These are phyloP conservation scores for Philaenus spumarius DNA, from an alignment of 1,140 invertebrate genomes.

Conservation along the genomic window DNA sequence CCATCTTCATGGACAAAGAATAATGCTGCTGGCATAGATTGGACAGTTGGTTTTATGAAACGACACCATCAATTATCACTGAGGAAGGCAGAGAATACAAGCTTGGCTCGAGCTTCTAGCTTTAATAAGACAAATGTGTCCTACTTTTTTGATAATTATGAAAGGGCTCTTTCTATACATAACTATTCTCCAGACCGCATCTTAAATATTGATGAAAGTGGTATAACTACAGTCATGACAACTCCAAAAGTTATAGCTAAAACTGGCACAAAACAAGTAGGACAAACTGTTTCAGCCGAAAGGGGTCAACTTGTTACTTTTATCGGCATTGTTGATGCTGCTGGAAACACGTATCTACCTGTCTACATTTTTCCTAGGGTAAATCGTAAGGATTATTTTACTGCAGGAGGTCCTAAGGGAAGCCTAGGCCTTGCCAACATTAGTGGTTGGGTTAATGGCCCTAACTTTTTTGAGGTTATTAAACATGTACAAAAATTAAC, in stretches of 20 bases:
- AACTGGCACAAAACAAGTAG: constrained; percentile 31
- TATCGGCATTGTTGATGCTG: constrained; percentile 25
- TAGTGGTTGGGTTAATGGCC: not conserved
- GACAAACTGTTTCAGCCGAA: constrained; percentile 28
- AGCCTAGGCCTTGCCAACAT: not conserved
- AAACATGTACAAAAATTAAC: not conserved
- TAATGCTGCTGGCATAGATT: constrained; percentile 1
- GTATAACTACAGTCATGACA: no score
- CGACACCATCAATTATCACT: not conserved
- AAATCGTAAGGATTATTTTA: not conserved
- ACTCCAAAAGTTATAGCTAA: constrained; percentile 34
- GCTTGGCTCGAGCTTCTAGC: constrained; percentile 11
- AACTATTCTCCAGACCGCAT: constrained; percentile 25
- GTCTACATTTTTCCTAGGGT: constrained; percentile 34
- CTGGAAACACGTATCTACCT: constrained; percentile 30
- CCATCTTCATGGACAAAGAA: not conserved
- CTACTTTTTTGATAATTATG: constrained; percentile 13
- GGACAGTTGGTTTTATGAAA: constrained; percentile 12
- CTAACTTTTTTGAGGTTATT: no score
- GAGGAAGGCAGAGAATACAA: constrained; percentile 8
- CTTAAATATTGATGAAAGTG: constrained; percentile 33
- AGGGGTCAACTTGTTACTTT: constrained; percentile 32
- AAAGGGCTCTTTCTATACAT: constrained; percentile 8
- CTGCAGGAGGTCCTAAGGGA: not conserved
- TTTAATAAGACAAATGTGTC: constrained; percentile 14